Conservation (phyloP, 2,113 vertebrate genomes). For the Fulmarus glacialis region DNA sequence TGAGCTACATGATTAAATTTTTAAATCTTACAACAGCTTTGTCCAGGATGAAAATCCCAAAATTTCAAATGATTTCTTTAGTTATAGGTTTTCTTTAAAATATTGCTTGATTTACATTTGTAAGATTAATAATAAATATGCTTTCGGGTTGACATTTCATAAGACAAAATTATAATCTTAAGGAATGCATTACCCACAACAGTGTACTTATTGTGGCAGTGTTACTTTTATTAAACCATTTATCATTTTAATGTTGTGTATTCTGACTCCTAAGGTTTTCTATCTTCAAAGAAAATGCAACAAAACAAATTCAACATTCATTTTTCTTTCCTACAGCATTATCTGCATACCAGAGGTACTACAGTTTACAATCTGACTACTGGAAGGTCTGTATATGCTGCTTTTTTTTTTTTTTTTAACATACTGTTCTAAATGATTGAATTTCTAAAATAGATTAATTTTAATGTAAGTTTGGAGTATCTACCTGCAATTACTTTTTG, state of each 20-base stretch:
- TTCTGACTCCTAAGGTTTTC: constrained; percentile 29
- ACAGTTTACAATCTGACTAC: constrained; percentile 99
- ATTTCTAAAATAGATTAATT: background rate
- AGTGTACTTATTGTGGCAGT: constrained; percentile 12
- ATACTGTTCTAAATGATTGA: background rate
- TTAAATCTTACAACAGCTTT: constrained; percentile 45
- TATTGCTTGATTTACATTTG: constrained; percentile 48
- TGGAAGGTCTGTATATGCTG: constrained; percentile 91
- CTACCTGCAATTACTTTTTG: background rate
- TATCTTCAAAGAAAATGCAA: constrained; percentile 31
- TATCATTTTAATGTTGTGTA: constrained; percentile 30
- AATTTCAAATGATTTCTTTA: constrained; percentile 14
- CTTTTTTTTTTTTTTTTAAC: background rate
- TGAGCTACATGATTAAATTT: constrained; percentile 58
- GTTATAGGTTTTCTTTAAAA: constrained; percentile 38
- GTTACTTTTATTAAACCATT: constrained; percentile 53
- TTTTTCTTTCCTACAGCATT: constrained; percentile 85
- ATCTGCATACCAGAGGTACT: constrained; percentile 99
- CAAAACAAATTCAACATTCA: constrained; percentile 33
- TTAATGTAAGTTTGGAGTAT: background rate
- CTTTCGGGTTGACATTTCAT: constrained; percentile 22
- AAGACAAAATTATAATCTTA: constrained; percentile 35
- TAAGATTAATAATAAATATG: constrained; percentile 43
- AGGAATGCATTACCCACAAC: constrained; percentile 31
- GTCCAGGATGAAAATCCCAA: constrained; percentile 21